Percentiles rank a stretch among this genome's conserved stretches.
Evolutionary conservation across 1,140 invertebrate genomes (phyloP).

Genomic region (Bactericera cockerelli): DNA sequence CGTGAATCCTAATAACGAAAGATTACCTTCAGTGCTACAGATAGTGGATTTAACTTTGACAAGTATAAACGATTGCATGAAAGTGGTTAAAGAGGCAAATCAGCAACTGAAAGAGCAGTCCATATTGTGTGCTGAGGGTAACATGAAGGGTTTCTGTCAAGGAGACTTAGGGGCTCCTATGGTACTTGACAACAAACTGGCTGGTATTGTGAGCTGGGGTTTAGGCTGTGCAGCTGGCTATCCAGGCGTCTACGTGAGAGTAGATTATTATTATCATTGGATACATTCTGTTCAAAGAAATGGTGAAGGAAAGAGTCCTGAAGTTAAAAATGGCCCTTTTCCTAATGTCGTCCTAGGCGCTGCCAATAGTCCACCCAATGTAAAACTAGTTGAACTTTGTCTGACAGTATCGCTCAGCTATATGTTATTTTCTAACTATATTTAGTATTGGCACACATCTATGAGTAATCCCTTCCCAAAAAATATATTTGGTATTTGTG

Average conservation of each 20-base stretch:
- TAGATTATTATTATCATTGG: background rate
- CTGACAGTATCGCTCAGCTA: no score
- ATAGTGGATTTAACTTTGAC: background rate
- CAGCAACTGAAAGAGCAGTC: slow-evolving; percentile 36
- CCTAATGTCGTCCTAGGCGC: no score
- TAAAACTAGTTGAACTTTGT: no score
- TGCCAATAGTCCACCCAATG: no score
- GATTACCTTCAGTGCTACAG: background rate
- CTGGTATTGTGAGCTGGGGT: slow-evolving; percentile 3
- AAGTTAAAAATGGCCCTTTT: no score
- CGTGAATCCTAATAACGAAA: no score
- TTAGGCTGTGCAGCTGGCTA: background rate
- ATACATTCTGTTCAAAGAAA: background rate
- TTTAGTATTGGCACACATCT: no score
- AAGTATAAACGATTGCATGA: slow-evolving; percentile 30
- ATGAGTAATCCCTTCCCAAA: no score
- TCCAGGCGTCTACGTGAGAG: slow-evolving; percentile 1
- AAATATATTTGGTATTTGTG: no score
- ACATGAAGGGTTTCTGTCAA: slow-evolving; percentile 62
- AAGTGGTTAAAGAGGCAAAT: no score
- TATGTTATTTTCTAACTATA: no score
- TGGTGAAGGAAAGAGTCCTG: no score
- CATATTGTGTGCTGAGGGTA: slow-evolving; percentile 37
- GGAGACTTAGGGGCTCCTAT: slow-evolving; percentile 72
- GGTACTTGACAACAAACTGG: slow-evolving; percentile 32